Conservation (phyloP, 2,113 vertebrate species). For the Hoplias malabaricus region DNA sequence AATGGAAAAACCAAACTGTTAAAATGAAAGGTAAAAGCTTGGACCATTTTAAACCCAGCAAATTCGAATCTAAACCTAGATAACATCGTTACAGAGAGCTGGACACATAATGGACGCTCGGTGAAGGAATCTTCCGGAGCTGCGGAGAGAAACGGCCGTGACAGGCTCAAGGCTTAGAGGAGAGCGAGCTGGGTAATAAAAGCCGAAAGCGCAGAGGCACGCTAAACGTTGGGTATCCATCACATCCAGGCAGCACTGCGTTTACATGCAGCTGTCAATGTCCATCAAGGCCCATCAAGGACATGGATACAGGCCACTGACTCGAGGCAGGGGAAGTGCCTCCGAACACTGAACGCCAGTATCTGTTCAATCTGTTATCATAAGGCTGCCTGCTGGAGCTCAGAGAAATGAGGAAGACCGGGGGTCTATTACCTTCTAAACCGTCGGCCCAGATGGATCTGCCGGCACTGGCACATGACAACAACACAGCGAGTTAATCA, state of each 20-base stretch:
- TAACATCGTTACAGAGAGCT: neutral
- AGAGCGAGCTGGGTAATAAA: slow-evolving; percentile 30
- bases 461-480: slow-evolving; percentile 19
- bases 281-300: slow-evolving; percentile 45
- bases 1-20: too few species aligned
- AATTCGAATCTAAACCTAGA: neutral
- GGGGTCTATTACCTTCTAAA: slow-evolving; percentile 39
- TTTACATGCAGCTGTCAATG: slow-evolving; percentile 36
- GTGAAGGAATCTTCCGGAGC: slow-evolving; percentile 17
- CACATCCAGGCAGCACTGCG: slow-evolving; percentile 24
- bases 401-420: slow-evolving; percentile 40
- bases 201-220: slow-evolving; percentile 43
- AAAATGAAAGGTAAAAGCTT: neutral
- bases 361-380: slow-evolving; percentile 38
- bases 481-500: slow-evolving; percentile 7
- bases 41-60: neutral
- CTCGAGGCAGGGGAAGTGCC: neutral
- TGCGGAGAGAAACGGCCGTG: slow-evolving; percentile 26
- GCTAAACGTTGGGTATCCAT: slow-evolving; percentile 46
- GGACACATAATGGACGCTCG: slow-evolving; percentile 22
- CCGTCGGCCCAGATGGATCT: slow-evolving; percentile 38
- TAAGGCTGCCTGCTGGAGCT: slow-evolving; percentile 36
- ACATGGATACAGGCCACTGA: slow-evolving; percentile 39
- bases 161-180: slow-evolving; percentile 23
- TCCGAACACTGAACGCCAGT: slow-evolving; percentile 22